Percentiles rank a stretch among this genome's conserved stretches.
Evolutionary conservation across 1,140 invertebrate species (phyloP).

Genomic region (Megalopta genalis): DNA sequence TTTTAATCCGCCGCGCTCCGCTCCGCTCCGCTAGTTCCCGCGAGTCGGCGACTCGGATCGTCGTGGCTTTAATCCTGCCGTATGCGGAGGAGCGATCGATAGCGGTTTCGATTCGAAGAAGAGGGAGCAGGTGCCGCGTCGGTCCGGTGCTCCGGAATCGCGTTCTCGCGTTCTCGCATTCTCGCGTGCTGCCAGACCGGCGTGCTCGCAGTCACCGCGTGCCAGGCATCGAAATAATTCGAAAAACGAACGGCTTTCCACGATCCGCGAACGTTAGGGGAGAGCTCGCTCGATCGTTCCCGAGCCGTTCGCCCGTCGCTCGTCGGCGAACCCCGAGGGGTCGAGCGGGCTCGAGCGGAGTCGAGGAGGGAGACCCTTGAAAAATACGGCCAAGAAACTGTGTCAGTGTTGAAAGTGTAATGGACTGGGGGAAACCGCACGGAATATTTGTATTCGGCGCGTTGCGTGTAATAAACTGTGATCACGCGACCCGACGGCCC

Average conservation of each 20-base stretch:
- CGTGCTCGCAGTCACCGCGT: background rate
- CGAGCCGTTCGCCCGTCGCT: background rate
- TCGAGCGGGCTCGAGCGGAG: background rate
- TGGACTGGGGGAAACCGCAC: background rate
- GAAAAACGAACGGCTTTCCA: background rate
- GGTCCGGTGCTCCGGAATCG: no score
- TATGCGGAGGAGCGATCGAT: background rate
- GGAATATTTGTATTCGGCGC: slow-evolving; percentile 13
- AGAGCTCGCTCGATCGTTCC: background rate
- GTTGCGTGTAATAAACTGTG: slow-evolving; percentile 31
- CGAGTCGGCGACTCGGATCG: no score
- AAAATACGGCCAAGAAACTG: slow-evolving; percentile 17
- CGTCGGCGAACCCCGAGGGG: no score
- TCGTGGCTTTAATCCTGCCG: no score
- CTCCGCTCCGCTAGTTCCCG: no score
- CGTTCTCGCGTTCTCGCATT: background rate
- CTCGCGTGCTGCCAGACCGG: slow-evolving; percentile 22
- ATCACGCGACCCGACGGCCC: slow-evolving; percentile 33
- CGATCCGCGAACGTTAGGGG: background rate
- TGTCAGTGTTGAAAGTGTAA: slow-evolving; percentile 31
- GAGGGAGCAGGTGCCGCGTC: no score
- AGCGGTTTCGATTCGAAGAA: background rate
- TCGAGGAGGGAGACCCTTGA: no score
- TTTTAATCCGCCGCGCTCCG: background rate
- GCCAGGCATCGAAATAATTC: slow-evolving; percentile 19